Conservation (phyloP, 2,888 invertebrate genomes). For the Drosophila hawaiiensis region DNA sequence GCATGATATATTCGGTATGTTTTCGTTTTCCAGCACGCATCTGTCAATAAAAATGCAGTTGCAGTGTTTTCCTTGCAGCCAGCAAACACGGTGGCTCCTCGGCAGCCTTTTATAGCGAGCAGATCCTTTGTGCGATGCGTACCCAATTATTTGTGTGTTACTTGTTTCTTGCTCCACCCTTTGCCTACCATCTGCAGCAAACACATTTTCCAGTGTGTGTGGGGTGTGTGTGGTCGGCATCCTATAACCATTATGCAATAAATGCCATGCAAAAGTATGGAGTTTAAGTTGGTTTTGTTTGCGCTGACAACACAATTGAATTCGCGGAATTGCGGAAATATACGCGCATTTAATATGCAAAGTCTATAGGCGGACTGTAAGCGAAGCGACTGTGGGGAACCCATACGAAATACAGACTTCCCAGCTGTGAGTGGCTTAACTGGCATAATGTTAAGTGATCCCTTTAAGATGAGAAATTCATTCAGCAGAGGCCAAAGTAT, state of each 20-base stretch:
- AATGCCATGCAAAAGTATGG: constrained; percentile 32
- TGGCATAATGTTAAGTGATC: not conserved
- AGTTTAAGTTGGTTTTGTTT: constrained; percentile 46
- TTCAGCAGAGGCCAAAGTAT: not conserved
- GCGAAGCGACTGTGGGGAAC: not conserved
- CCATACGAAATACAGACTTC: not conserved
- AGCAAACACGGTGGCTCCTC: not conserved
- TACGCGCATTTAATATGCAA: constrained; percentile 63
- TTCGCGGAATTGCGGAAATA: constrained; percentile 48
- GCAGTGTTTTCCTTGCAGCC: constrained; percentile 9
- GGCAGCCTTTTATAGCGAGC: constrained; percentile 11
- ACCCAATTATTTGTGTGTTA: constrained; percentile 71
- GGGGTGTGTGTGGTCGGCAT: not conserved
- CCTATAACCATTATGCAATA: constrained; percentile 33
- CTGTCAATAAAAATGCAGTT: constrained; percentile 60
- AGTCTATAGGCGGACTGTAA: constrained; percentile 14
- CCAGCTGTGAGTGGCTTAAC: constrained; percentile 6
- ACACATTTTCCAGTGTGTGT: not conserved
- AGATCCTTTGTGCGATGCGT: constrained; percentile 55
- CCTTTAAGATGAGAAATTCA: not conserved
- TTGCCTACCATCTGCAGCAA: constrained; percentile 11
- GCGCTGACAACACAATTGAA: constrained; percentile 49
- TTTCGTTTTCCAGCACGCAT: constrained; percentile 27
- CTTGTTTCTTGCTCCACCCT: constrained; percentile 51
- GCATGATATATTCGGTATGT: constrained; percentile 17